phyloP scores from a whole-genome alignment of 2,113 vertebrate species.

The Cottus gobio region DNA sequence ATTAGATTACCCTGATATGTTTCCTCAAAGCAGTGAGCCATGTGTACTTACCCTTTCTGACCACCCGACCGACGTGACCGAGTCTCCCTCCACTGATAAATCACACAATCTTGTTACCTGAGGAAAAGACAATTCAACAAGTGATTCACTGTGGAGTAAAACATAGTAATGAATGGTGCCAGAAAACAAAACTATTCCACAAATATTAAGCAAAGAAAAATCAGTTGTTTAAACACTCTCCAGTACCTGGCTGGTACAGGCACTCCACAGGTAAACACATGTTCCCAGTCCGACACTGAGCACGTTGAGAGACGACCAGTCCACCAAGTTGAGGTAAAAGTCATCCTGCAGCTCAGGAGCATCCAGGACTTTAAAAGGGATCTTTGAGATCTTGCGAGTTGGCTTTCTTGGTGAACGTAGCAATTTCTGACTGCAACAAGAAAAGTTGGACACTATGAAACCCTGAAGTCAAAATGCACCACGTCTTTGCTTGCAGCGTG shows the following conservation, averaged over 20 bases:
- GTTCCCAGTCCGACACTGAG: slow-evolving; percentile 94
- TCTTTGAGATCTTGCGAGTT: slow-evolving; percentile 96
- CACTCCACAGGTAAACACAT: slow-evolving; percentile 95
- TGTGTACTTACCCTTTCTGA: slow-evolving; percentile 89
- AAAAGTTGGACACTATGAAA: background rate
- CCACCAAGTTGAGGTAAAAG: slow-evolving; percentile 95
- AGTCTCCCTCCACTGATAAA: slow-evolving; percentile 94
- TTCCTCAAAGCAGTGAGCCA: background rate
- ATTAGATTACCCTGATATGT: background rate
- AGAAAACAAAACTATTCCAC: background rate
- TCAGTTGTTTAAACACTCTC: background rate
- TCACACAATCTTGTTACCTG: slow-evolving; percentile 94
- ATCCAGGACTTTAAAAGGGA: slow-evolving; percentile 94
- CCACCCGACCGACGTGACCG: slow-evolving; percentile 94
- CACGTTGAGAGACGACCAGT: slow-evolving; percentile 95
- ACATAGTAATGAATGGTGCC: background rate
- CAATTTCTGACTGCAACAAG: slow-evolving; percentile 87
- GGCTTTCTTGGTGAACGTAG: slow-evolving; percentile 93
- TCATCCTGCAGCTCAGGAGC: slow-evolving; percentile 94
- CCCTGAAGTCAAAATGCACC: background rate
- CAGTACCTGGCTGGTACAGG: slow-evolving; percentile 93
- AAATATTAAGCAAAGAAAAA: background rate
- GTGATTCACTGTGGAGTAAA: background rate
- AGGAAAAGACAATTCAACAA: background rate
- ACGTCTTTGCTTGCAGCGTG: background rate